Conservation (phyloP, 2,113 vertebrate species). For the Mesitornis unicolor region DNA sequence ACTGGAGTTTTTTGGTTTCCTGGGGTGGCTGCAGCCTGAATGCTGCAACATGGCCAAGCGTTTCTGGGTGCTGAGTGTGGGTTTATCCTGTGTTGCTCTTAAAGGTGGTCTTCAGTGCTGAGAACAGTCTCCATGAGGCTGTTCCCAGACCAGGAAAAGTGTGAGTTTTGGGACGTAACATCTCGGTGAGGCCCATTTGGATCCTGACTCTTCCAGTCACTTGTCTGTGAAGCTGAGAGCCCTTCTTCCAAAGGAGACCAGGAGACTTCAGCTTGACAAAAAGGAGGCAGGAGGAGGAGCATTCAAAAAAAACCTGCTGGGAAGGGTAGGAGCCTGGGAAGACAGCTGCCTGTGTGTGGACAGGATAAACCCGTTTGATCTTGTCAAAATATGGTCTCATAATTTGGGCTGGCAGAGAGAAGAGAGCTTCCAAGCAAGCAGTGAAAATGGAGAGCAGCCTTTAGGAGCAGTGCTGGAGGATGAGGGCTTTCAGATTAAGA, state of each 20-base stretch:
- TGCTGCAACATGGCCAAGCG: fast-evolving
- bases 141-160: background rate
- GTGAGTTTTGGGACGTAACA: background rate
- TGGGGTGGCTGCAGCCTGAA: background rate
- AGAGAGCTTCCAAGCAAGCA: background rate
- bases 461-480: background rate
- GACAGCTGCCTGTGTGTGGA: background rate
- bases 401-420: background rate
- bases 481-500: constrained; percentile 41
- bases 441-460: background rate
- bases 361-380: background rate
- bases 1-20: background rate
- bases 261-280: background rate
- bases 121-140: background rate
- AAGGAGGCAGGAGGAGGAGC: background rate
- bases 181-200: background rate
- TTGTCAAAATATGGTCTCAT: background rate
- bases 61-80: background rate
- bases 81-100: background rate
- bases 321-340: background rate
- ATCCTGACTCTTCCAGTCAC: background rate
- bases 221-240: background rate
- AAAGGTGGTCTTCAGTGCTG: background rate
- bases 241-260: background rate
- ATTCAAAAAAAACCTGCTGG: background rate